A percentile compares a stretch with the other conserved stretches of the same genome.
Conservation (phyloP, 92 coral and sea anemone species). For the Paramuricea clavata region DNA sequence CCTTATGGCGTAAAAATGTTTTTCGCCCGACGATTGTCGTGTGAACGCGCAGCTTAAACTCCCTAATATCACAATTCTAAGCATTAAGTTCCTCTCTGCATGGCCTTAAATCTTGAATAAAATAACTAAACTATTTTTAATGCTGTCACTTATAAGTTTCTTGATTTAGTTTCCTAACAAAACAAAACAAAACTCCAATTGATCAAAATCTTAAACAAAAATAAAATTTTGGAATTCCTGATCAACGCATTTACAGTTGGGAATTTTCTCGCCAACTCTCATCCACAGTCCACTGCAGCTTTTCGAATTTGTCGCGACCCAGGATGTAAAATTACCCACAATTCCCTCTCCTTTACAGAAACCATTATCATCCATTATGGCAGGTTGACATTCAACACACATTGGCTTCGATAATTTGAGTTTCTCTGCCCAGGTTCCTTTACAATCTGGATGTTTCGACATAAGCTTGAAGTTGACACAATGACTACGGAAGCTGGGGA, state of each 20-base stretch:
- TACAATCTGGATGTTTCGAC: slow-evolving; percentile 94
- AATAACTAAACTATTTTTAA: not conserved
- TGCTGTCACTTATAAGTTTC: not conserved
- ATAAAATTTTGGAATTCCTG: slow-evolving; percentile 87
- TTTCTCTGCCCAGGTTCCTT: slow-evolving; percentile 92
- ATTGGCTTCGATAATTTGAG: slow-evolving; percentile 85
- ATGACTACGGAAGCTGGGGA: slow-evolving; percentile 69
- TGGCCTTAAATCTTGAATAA: not conserved
- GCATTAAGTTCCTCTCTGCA: no score
- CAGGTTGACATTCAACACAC: slow-evolving; percentile 93
- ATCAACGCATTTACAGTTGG: slow-evolving; percentile 79
- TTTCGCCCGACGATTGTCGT: no score
- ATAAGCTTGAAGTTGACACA: slow-evolving; percentile 85
- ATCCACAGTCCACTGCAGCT: slow-evolving; percentile 98
- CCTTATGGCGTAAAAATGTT: no score
- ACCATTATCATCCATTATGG: slow-evolving; percentile 88
- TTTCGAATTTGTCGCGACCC: slow-evolving; percentile 91
- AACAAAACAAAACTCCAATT: not conserved
- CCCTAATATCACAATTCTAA: no score
- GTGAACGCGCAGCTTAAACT: no score
- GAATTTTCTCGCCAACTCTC: slow-evolving; percentile 79
- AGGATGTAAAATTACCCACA: slow-evolving; percentile 82
- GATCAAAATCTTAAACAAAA: slow-evolving; percentile 74
- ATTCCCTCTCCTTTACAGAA: slow-evolving; percentile 93
- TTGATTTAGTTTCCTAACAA: not conserved